Evolutionary conservation across 2,797 vertebrate species (phyloP).

Genomic region (Neoniphon sammara): DNA sequence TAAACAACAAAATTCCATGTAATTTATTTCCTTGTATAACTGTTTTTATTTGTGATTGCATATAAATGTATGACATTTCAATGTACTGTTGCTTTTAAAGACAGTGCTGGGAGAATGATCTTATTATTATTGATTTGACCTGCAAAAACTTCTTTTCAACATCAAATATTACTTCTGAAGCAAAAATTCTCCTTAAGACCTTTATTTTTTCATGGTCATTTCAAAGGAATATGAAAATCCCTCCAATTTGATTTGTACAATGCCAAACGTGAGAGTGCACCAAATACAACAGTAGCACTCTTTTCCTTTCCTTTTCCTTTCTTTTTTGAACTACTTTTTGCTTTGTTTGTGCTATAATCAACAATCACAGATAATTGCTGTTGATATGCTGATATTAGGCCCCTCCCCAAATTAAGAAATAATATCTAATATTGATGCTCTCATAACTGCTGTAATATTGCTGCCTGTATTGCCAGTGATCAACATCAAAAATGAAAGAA

Average conservation of each 20-base stretch:
- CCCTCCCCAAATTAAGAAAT: neutral
- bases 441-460: neutral
- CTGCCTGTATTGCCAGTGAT: slow-evolving; percentile 13
- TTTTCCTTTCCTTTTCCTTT: neutral
- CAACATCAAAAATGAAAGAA: slow-evolving; percentile 1
- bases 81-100: neutral
- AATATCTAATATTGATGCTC: slow-evolving; percentile 13
- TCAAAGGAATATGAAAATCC: too few relatives aligned
- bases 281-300: too few relatives aligned
- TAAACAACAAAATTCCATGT: slow-evolving; percentile 20
- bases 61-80: neutral
- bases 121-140: too few relatives aligned
- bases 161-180: too few relatives aligned
- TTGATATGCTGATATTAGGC: neutral
- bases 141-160: too few relatives aligned
- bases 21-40: slow-evolving; percentile 34
- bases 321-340: neutral
- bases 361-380: neutral
- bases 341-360: neutral
- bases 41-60: neutral
- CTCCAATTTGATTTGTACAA: too few relatives aligned
- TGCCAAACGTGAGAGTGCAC: too few relatives aligned
- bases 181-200: too few relatives aligned
- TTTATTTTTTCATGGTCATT: neutral
- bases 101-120: neutral